Evolutionary conservation across 2,797 vertebrate genomes (phyloP).

Genomic region (Alca torda): DNA sequence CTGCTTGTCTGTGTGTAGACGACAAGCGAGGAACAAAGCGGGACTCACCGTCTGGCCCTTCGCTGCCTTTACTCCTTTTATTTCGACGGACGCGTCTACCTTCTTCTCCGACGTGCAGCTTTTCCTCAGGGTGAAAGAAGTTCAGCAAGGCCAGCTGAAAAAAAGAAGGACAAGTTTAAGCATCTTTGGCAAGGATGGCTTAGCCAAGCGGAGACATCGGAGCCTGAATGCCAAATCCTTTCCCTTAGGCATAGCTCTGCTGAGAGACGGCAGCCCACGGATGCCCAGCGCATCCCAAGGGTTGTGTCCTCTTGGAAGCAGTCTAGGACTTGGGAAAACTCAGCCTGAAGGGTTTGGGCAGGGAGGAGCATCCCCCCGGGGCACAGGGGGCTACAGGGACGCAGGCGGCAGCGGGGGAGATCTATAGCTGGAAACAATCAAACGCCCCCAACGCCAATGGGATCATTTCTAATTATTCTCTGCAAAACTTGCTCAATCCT

Average conservation of each 20-base stretch:
- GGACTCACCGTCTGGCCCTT: slow-evolving; percentile 80
- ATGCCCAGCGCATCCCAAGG: neutral
- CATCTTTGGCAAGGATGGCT: neutral
- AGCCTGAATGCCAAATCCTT: neutral
- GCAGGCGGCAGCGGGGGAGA: neutral
- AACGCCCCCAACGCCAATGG: rapidly evolving
- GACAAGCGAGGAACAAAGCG: neutral
- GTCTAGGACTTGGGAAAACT: neutral
- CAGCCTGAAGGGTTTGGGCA: neutral
- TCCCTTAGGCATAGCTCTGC: neutral
- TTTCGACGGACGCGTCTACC: slow-evolving; percentile 82
- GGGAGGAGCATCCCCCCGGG: neutral
- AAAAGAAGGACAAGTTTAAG: neutral
- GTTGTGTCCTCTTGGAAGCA: rapidly evolving
- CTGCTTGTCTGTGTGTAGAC: rapidly evolving
- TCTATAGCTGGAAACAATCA: neutral
- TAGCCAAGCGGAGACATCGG: neutral
- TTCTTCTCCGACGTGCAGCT: slow-evolving; percentile 80
- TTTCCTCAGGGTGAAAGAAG: slow-evolving; percentile 80
- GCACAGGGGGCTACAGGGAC: neutral
- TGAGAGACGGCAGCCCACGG: rapidly evolving
- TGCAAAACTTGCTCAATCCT: slow-evolving; percentile 20
- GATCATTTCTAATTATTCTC: neutral
- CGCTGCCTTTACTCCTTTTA: slow-evolving; percentile 88
- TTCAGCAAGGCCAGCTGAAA: slow-evolving; percentile 81